Conservation (phyloP, 2,888 invertebrate species). For the Ornithoptera alexandrae region DNA sequence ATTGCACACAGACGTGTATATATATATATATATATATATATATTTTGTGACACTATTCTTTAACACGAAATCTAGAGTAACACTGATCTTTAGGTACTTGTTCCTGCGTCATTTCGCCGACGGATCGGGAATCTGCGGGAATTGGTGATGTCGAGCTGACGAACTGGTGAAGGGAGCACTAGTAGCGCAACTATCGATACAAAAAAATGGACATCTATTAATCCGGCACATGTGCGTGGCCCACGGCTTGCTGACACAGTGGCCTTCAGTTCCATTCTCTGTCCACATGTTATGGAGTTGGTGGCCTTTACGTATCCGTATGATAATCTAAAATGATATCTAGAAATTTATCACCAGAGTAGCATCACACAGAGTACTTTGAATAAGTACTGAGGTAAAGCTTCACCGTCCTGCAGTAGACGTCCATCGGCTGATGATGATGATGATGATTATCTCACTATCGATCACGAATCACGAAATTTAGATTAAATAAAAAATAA, state of each 20-base stretch:
- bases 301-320: too few relatives aligned
- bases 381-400: too few relatives aligned
- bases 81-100: background rate
- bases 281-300: too few relatives aligned
- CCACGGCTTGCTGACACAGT: background rate
- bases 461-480: too few relatives aligned
- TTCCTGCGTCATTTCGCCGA: conserved; percentile 2
- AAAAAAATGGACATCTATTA: conserved; percentile 8
- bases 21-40: conserved; percentile 4
- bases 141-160: conserved; percentile 2
- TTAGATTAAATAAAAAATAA: too few relatives aligned
- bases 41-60: background rate
- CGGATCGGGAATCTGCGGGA: conserved; percentile 14
- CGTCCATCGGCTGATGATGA: too few relatives aligned
- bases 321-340: too few relatives aligned
- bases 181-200: conserved; percentile 17
- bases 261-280: too few relatives aligned
- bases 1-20: conserved; percentile 15
- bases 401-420: too few relatives aligned
- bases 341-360: too few relatives aligned
- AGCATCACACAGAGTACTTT: too few relatives aligned
- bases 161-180: conserved; percentile 15
- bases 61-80: background rate
- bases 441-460: too few relatives aligned
- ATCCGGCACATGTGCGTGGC: background rate